Evolutionary conservation across 2,888 invertebrate species (phyloP).

Genomic region (Thecocarcelia acutangulata): DNA sequence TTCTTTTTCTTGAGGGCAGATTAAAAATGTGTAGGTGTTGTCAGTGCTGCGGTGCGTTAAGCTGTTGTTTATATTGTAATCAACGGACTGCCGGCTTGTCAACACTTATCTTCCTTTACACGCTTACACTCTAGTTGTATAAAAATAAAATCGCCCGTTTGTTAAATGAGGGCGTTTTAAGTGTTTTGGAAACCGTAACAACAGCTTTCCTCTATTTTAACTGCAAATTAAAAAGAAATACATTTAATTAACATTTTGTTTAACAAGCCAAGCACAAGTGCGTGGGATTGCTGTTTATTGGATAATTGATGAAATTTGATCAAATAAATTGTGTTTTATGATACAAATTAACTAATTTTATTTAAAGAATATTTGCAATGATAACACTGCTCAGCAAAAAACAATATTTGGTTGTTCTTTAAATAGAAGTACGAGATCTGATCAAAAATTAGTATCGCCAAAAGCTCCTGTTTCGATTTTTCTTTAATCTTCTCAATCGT

Average conservation of each 20-base stretch:
- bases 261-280: slow-evolving; percentile 1
- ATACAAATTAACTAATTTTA: too few relatives aligned
- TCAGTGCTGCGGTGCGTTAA: slow-evolving; percentile 1
- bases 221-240: slow-evolving; percentile 63
- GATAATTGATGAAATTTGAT: slow-evolving; percentile 37
- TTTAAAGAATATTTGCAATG: too few relatives aligned
- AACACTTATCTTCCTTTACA: slow-evolving; percentile 16
- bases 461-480: too few relatives aligned
- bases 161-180: slow-evolving; percentile 47
- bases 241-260: slow-evolving; percentile 46
- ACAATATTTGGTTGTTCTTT: too few relatives aligned
- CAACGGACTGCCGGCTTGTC: not conserved
- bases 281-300: slow-evolving; percentile 20
- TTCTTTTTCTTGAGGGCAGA: not conserved
- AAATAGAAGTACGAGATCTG: too few relatives aligned
- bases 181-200: slow-evolving; percentile 25
- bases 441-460: too few relatives aligned
- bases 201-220: slow-evolving; percentile 5
- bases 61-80: slow-evolving; percentile 23
- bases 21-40: slow-evolving; percentile 20
- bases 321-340: too few relatives aligned
- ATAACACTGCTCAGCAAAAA: too few relatives aligned
- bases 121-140: not conserved
- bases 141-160: slow-evolving; percentile 24
- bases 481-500: too few relatives aligned